Evolutionary conservation across 2,797 vertebrate genomes (phyloP), one percentile per base, ranked within the genome.

Genomic region (Labroides dimidiatus): DNA sequence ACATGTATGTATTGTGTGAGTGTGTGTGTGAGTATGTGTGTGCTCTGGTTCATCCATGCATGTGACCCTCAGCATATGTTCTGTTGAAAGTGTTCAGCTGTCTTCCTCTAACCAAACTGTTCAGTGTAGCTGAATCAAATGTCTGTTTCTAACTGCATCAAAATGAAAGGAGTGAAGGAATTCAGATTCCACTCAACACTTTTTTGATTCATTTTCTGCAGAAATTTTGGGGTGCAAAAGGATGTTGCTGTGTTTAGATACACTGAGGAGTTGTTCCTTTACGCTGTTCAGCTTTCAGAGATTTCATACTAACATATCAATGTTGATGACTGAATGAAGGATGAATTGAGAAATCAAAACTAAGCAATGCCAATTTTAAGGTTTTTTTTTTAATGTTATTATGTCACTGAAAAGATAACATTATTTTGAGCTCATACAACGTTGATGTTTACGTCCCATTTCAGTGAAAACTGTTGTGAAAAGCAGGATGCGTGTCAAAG

Each of bases 31-130:
- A 12, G 37, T 12, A 11, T 39, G 44, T 37, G 47, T 73, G 60
- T 69, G 68, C 58, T 30, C 62, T 65, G 23, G 77, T 71, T 84
- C 73, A 65, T 62, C 77, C 78, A 85, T 86, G 84, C 81, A 65
- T 84, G 77, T 82, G 86, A 87, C 82, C 75, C 55, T 64, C 73
- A 64, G 82, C 84, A 82, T 89, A 85, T 90, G 89, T 89, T 86
- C 64, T 56, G 75, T 59, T 78, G 64, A 73, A 83, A 81, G 87
- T 79, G 77, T 88, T 90, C 89, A 87, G 82, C 89, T 87, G 87
- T 84, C 79, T 70, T 49, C 82, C 72, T 63, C 55, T 69, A 72
- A 73, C 64, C 52, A 73, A 87, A 83, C 74, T 53, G 50, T 45
- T 84, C 49, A 55, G 19, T 49, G 70, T 61, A 1, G 24, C 20